Evolutionary conservation across 1,140 invertebrate genomes (phyloP), one percentile per base, ranked within the genome.

Genomic region (Drosophila nikananu): DNA sequence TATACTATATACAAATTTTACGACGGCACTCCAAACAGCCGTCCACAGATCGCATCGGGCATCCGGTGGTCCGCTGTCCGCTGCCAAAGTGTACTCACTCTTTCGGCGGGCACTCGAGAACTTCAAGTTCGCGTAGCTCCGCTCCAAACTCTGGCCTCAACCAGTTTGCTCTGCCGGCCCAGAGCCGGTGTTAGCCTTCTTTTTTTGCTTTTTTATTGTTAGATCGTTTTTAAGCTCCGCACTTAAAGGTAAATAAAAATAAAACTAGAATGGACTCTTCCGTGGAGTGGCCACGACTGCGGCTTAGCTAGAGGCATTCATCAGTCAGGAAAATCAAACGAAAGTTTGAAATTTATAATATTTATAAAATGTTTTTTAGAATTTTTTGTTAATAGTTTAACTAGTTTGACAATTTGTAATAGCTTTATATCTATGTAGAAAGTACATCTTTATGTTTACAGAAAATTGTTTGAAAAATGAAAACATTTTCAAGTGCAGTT

Each of bases 41-140:
- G 30, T 55, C 32, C 54, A 39, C 21, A 39, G 54, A 57, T 57
- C 54, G 54, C 54, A 57, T 57, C 54, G 54, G 35, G 54, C 54
- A 55, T 55, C n/a, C n/a, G n/a, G n/a, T n/a, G n/a, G n/a, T n/a
- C n/a, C n/a, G n/a, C n/a, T n/a, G n/a, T n/a, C n/a, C n/a, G 51
- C n/a, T 23, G 32, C 15, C 54, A 57, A 57, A n/a, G n/a, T n/a
- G 54, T 57, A 57, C 54, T 57, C 35, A 23, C 52, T 17, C 52
- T n/a, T n/a, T 19, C 9, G 15, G 32, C 32, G 32, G 32, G 54
- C 54, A 57, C 54, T 57, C 35, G 54, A 57, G 54, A 57, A 57
- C 54, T 57, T 57, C 2, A 57, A 57, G 54, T 39, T 23, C 54
- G 21, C 35, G 7, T 21, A 13, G 52, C 32, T 17, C 19, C 48